Conservation (phyloP, 2,797 vertebrate genomes). For the Acipenser transmontanus region DNA sequence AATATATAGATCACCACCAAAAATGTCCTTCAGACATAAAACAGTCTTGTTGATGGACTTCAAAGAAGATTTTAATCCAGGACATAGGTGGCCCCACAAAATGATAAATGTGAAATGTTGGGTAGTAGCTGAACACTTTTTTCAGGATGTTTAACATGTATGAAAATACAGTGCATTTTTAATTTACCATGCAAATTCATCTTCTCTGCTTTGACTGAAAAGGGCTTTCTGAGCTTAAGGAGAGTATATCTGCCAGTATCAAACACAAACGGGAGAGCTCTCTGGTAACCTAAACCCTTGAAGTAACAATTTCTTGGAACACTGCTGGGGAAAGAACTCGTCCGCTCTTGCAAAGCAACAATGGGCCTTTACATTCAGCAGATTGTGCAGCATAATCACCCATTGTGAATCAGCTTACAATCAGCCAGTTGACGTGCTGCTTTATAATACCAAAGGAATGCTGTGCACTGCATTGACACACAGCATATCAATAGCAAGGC, state of each 20-base stretch:
- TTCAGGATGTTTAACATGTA: no score
- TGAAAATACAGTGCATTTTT: no score
- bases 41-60: no score
- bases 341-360: constrained; percentile 17
- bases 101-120: no score
- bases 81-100: no score
- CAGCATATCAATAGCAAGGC: neutral
- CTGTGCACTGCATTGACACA: neutral
- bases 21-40: no score
- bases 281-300: constrained; percentile 15
- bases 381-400: constrained; percentile 19
- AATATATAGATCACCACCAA: no score
- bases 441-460: constrained; percentile 14
- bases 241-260: neutral
- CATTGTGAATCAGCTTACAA: constrained; percentile 22
- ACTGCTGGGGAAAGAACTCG: constrained; percentile 5
- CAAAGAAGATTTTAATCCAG: no score
- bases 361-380: constrained; percentile 26
- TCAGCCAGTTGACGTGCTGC: constrained; percentile 4
- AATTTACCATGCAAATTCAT: no score
- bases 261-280: neutral
- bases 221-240: no score
- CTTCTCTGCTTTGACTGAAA: no score
- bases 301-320: constrained; percentile 25
- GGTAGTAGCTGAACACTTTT: no score